A percentile compares a stretch with the other conserved stretches of the same genome.
phyloP scores from a whole-genome alignment of 2,797 vertebrate species.

The Microcaecilia unicolor region DNA sequence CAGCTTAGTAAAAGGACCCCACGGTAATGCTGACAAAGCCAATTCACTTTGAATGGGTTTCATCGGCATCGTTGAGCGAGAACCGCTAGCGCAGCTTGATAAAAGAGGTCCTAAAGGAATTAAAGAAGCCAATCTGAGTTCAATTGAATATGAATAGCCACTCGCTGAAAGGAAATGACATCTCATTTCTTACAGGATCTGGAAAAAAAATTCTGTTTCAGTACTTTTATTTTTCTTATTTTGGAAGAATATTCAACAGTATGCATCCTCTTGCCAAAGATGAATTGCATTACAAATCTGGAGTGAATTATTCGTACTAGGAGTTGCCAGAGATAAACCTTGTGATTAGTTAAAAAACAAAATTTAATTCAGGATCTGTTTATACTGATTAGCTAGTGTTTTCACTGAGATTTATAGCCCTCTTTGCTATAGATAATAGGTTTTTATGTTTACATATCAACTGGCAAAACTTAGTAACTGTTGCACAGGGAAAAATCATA shows the following conservation, averaged over 20 bases:
- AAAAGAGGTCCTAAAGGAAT: no score
- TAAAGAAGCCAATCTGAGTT: constrained; percentile 3
- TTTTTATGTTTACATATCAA: no score
- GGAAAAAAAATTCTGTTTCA: no score
- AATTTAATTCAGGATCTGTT: background rate
- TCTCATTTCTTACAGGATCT: background rate
- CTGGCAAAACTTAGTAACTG: no score
- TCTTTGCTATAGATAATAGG: no score
- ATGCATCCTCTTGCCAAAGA: background rate
- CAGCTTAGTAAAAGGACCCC: no score
- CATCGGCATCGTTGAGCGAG: no score
- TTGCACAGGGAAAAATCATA: no score
- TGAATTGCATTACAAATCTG: background rate
- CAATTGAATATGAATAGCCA: background rate
- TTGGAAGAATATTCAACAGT: background rate
- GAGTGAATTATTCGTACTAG: background rate
- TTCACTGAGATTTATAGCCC: no score
- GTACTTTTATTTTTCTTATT: background rate
- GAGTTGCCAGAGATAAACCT: background rate
- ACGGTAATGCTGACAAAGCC: no score
- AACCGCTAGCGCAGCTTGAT: no score
- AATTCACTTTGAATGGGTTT: no score
- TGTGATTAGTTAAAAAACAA: background rate
- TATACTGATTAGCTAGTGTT: background rate
- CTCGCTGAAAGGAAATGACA: background rate